Evolutionary conservation across 2,888 invertebrate genomes (phyloP), one percentile per base, ranked within the genome.

Genomic region (Leucoma salicis): DNA sequence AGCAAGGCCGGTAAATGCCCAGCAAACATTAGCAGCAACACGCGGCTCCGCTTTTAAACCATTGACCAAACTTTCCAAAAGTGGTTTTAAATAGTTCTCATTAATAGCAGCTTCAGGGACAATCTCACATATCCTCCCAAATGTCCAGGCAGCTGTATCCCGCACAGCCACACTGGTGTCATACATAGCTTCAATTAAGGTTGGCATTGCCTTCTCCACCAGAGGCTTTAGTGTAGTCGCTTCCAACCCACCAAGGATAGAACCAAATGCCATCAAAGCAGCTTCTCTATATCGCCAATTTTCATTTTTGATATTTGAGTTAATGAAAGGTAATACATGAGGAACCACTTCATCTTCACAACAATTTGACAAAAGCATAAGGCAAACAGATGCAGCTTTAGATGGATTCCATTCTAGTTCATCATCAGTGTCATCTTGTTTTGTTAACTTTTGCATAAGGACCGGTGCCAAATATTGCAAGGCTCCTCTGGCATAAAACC

Each of bases 401-500:
- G 98, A 96, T 0, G 99, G 99, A 83, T 98, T 99, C 99, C 99
- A 99, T 68, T 98, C 99, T 71, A 99, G 97, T 78, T 99, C 99
- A 82, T 99, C 99, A 74, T 99, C 99, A 63, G 95, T 93, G 77
- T 99, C 99, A 74, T 97, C 97, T 89, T 99, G 99, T 81, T 98
- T 98, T 5, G 99, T 98, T 18, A 99, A 89, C 70, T 97, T 97
- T 67, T 96, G 95, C 88, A 98, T 95, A 8, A 99, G 91, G 33
- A 99, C 95, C 10, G 99, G 99, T 21, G 98, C 96, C 39, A 99
- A 92, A 78, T 94, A 99, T 74, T 97, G 97, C 12, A 99, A 89
- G 16, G 99, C 99, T 49, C 99, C 99, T 82, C 98, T 96, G n/a
- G 99, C 99, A 85, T 99, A 99, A 82, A 97, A 97, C 64, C 96